A percentile compares a stretch with the other conserved stretches of the same genome.
Conservation (phyloP, 2,113 vertebrate species). For the Cyprinodon variegatus region DNA sequence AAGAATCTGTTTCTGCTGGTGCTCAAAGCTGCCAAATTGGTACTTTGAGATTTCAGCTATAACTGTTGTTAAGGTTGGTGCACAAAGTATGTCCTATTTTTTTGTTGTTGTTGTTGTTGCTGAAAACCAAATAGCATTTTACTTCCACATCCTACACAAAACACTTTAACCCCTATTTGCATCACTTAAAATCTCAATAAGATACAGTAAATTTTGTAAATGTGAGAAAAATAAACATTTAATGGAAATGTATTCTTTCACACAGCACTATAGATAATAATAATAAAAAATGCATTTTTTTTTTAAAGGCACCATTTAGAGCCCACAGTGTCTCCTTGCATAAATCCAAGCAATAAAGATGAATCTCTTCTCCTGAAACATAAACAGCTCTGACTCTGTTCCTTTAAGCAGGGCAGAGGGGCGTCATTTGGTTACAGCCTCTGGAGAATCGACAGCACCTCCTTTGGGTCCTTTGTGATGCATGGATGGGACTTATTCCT, state of each 20-base stretch:
- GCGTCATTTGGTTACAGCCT: not conserved
- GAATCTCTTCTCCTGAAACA: not conserved
- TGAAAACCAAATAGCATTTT: not conserved
- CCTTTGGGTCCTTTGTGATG: not conserved
- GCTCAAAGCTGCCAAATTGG: too few species aligned
- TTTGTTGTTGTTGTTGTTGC: too few species aligned
- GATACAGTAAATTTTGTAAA: not conserved
- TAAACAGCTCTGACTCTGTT: not conserved
- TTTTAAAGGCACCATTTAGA: too few species aligned
- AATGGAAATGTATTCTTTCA: too few species aligned
- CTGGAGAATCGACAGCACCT: not conserved
- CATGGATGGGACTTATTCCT: constrained; percentile 8
- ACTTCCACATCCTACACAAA: not conserved
- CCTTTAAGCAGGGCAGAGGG: not conserved
- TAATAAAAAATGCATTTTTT: too few species aligned
- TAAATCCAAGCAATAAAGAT: too few species aligned
- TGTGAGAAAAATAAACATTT: not conserved
- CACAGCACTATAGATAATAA: not conserved
- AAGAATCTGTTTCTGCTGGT: too few species aligned
- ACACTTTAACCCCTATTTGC: not conserved
- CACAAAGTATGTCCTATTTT: too few species aligned
- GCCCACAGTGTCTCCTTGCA: too few species aligned
- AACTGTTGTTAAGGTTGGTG: too few species aligned
- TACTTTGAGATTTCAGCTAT: too few species aligned
- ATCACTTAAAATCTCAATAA: not conserved